Conservation (phyloP, 2,888 invertebrate species). For the Standfussiana lucernea region DNA sequence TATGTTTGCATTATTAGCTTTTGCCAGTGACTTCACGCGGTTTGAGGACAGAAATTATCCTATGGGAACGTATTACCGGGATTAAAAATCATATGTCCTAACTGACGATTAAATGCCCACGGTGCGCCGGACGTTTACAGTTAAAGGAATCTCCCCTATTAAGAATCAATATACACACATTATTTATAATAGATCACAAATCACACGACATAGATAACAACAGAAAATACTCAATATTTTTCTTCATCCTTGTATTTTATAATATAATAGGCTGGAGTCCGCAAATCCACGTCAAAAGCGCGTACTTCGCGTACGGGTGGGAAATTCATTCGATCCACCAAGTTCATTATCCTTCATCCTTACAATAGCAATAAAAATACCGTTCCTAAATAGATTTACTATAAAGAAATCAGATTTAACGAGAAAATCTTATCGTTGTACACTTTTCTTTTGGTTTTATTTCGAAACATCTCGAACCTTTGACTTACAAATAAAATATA, state of each 20-base stretch:
- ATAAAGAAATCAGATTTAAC: conserved; percentile 39
- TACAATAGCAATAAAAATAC: conserved; percentile 19
- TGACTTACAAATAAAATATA: conserved; percentile 38
- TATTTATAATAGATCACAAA: neutral
- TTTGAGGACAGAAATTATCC: neutral
- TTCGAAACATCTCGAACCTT: conserved; percentile 20
- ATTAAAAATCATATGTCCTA: neutral
- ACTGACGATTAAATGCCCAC: neutral
- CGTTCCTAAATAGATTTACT: conserved; percentile 2
- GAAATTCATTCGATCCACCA: too few species aligned
- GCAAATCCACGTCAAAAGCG: too few species aligned
- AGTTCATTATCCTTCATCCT: neutral
- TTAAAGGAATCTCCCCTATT: neutral
- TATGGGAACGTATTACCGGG: neutral
- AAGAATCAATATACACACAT: neutral
- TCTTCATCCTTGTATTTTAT: neutral
- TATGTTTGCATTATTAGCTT: neutral
- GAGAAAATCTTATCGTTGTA: conserved; percentile 8
- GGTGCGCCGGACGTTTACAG: rapidly evolving
- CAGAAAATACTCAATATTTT: conserved; percentile 1
- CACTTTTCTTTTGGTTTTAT: conserved; percentile 12
- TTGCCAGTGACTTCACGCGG: neutral
- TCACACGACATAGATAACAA: neutral
- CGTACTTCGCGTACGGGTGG: too few species aligned
- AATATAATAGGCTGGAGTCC: too few species aligned